Conservation (phyloP, 2,797 vertebrate genomes). For the Muscicapa striata region DNA sequence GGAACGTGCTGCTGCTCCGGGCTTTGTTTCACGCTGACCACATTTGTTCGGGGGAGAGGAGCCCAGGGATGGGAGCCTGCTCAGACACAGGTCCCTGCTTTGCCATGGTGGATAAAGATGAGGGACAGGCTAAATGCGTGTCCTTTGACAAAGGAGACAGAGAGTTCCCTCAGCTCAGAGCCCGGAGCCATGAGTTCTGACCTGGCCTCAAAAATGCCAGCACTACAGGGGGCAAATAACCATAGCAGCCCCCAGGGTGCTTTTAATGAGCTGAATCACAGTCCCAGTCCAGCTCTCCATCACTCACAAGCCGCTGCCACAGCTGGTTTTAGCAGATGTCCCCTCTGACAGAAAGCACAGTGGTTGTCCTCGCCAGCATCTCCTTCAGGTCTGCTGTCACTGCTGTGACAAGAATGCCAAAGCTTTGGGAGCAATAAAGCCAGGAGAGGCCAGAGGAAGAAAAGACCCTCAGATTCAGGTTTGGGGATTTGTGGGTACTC, state of each 20-base stretch:
- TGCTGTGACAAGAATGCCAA: not conserved
- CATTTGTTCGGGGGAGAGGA: slow-evolving; percentile 53
- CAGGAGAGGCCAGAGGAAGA: not conserved
- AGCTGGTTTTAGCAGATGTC: slow-evolving; percentile 51
- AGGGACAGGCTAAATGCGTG: slow-evolving; percentile 42
- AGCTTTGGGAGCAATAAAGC: not conserved
- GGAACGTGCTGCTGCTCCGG: slow-evolving; percentile 54
- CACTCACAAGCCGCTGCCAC: slow-evolving; percentile 19
- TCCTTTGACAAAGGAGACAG: slow-evolving; percentile 43
- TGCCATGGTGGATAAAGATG: slow-evolving; percentile 59
- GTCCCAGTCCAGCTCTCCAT: slow-evolving; percentile 24
- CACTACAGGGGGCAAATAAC: slow-evolving; percentile 56
- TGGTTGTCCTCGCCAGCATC: not conserved
- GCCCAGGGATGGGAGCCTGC: slow-evolving; percentile 2
- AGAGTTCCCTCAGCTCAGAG: slow-evolving; percentile 14
- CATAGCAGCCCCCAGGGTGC: slow-evolving; percentile 41
- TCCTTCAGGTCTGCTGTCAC: not conserved
- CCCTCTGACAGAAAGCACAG: not conserved
- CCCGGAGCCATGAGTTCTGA: slow-evolving; percentile 60
- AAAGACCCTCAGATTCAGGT: not conserved
- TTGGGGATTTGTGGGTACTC: not conserved
- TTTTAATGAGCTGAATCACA: slow-evolving; percentile 61
- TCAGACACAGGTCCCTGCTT: slow-evolving; percentile 46
- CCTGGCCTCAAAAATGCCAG: slow-evolving; percentile 62
- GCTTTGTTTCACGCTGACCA: slow-evolving; percentile 63